These are phyloP conservation scores for Bathynomus jamesi DNA, from an alignment of 1,140 invertebrate genomes.

Conservation along the genomic window DNA sequence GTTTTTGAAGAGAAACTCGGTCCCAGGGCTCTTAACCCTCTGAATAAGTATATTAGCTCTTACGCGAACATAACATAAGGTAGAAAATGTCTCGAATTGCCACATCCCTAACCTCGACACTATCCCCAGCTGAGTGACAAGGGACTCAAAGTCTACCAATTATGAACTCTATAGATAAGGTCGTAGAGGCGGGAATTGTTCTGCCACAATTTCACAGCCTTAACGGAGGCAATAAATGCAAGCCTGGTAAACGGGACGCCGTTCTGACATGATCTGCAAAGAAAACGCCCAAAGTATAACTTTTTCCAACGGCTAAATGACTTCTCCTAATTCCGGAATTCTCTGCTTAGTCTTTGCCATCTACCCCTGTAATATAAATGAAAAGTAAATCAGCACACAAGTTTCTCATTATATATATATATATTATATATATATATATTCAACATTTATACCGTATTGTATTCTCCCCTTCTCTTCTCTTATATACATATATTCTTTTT, in stretches of 20 bases:
- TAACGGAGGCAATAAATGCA: slow-evolving; percentile 36
- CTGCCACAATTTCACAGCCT: slow-evolving; percentile 10
- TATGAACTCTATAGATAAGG: slow-evolving; percentile 27
- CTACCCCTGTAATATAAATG: not conserved
- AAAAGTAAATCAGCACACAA: not conserved
- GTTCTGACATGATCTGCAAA: not conserved
- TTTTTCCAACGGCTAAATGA: not conserved
- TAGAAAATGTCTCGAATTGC: slow-evolving; percentile 24
- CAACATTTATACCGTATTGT: slow-evolving; percentile 12
- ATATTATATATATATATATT: not conserved
- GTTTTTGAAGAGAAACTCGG: slow-evolving; percentile 36
- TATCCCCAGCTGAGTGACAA: slow-evolving; percentile 16
- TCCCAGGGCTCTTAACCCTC: slow-evolving; percentile 25
- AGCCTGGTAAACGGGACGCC: slow-evolving; percentile 32
- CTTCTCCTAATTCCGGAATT: not conserved
- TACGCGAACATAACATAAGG: slow-evolving; percentile 21
- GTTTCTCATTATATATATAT: not conserved
- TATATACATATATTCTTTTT: slow-evolving; percentile 24
- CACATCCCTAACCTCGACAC: not conserved
- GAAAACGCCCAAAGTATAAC: not conserved
- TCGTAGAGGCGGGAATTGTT: slow-evolving; percentile 29
- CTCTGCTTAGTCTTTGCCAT: not conserved
- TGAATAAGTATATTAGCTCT: slow-evolving; percentile 29
- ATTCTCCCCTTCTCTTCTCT: slow-evolving; percentile 21
- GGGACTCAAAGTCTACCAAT: slow-evolving; percentile 22